A percentile compares a stretch with the other conserved stretches of the same genome.
phyloP scores from a whole-genome alignment of 1,140 invertebrate genomes.

The Glomeris maerens region DNA sequence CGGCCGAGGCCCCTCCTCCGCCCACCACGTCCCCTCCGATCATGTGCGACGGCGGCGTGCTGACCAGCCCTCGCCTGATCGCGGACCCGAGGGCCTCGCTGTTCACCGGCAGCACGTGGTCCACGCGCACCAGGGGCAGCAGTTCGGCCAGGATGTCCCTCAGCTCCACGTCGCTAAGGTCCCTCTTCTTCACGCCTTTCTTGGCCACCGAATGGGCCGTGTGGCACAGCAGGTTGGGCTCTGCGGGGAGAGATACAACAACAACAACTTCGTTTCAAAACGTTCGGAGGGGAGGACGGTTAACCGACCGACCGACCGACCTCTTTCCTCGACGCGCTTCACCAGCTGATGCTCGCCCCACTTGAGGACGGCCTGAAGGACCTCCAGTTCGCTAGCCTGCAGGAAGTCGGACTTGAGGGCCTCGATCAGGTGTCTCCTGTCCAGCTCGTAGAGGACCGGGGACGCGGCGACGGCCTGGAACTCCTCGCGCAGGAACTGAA shows the following conservation, averaged over 20 bases:
- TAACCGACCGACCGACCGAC: slow-evolving; percentile 11
- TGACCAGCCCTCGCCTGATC: slow-evolving; percentile 68
- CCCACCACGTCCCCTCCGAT: slow-evolving; percentile 41
- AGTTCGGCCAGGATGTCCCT: slow-evolving; percentile 72
- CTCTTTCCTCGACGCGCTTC: slow-evolving; percentile 20
- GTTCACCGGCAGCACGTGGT: slow-evolving; percentile 74
- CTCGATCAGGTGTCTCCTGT: slow-evolving; percentile 60
- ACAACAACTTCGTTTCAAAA: too few relatives aligned
- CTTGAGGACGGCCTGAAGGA: slow-evolving; percentile 68
- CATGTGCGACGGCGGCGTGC: slow-evolving; percentile 73
- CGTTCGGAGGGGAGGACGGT: too few relatives aligned
- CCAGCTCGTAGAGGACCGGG: slow-evolving; percentile 60
- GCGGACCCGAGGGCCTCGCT: slow-evolving; percentile 57
- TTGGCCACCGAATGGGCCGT: slow-evolving; percentile 77
- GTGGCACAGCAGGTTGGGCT: slow-evolving; percentile 80
- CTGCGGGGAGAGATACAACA: slow-evolving; percentile 35
- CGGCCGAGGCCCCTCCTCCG: slow-evolving; percentile 29
- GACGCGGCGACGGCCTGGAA: slow-evolving; percentile 57
- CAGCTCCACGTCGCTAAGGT: slow-evolving; percentile 70
- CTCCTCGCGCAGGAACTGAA: slow-evolving; percentile 69
- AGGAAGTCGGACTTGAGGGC: slow-evolving; percentile 76
- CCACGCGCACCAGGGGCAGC: slow-evolving; percentile 63
- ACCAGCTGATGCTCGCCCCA: slow-evolving; percentile 55
- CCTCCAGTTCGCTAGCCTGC: slow-evolving; percentile 77
- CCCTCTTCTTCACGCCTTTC: slow-evolving; percentile 68